Evolutionary conservation across 2,888 invertebrate genomes (phyloP), one percentile per base, ranked within the genome.

Genomic region (Polydrusus cervinus): DNA sequence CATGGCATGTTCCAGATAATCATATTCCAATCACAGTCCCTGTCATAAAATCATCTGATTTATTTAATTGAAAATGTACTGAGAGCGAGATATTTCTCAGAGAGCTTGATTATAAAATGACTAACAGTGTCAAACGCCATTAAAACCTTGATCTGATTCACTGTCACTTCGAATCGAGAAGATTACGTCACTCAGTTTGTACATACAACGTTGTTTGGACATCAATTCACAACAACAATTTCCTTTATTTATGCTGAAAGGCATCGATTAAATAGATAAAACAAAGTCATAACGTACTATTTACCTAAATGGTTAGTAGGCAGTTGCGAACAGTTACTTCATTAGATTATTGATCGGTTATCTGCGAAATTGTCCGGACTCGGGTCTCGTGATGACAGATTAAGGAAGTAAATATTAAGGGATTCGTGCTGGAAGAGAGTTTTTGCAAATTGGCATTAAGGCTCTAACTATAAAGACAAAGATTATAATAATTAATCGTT

Each of bases 301-400:
- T 71, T 71, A 65, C 71, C 45, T 30, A 64, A 71, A 71, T 71
- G 55, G 71, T 71, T 71, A 71, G 71, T 65, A 71, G 65, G 55
- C 64, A 71, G 64, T 64, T 18, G 71, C 62, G 64, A 71, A 71
- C 71, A 64, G 71, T 71, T 71, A 71, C 71, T 71, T 71, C 64
- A 71, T 71, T 71, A 64, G 71, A 64, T 64, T 71, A 71, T 71
- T 71, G 71, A 71, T 71, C 65, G 64, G 64, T 71, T 71, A 71
- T 64, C 53, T 53, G 38, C 66, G 20, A 66, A 53, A 51, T 43
- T 62, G 20, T 47, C 25, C 62, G 14, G 43, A 14, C 62, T 62
- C 38, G 25, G 51, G n/a, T 51, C 66, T 66, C 66, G 18, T 16
- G 53, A 66, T 66, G 66, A 66, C 51, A 53, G 66, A 66, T 53